Evolutionary conservation across 2,113 vertebrate genomes (phyloP).

Genomic region (Polypterus senegalus): DNA sequence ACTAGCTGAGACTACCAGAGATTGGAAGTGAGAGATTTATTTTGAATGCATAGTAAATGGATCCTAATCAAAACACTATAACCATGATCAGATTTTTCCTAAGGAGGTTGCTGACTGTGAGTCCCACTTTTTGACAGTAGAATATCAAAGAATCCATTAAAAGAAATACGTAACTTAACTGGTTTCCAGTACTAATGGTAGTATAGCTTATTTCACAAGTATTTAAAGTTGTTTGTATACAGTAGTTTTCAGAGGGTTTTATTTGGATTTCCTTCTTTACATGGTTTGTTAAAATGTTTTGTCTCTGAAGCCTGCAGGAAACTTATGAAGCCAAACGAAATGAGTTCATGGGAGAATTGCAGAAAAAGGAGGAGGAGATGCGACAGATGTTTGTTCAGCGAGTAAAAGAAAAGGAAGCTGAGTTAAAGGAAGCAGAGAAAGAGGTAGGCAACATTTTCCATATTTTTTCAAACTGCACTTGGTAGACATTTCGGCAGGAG

Average conservation of each 20-base stretch:
- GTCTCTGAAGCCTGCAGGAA: slow-evolving; percentile 74
- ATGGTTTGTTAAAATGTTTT: neutral
- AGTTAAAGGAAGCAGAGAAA: slow-evolving; percentile 96
- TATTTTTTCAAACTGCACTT: neutral
- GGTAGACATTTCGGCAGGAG: too few relatives aligned
- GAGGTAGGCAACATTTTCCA: slow-evolving; percentile 55
- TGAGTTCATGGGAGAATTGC: slow-evolving; percentile 91
- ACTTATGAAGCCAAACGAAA: slow-evolving; percentile 96
- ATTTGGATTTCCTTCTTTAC: neutral
- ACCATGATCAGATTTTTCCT: neutral
- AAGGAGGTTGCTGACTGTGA: neutral
- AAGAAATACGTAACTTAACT: too few relatives aligned
- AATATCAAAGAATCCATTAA: too few relatives aligned
- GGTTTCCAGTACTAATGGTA: neutral
- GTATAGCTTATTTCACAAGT: neutral
- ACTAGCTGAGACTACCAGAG: too few relatives aligned
- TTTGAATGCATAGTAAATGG: too few relatives aligned
- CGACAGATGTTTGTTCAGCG: slow-evolving; percentile 97
- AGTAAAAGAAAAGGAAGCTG: slow-evolving; percentile 94
- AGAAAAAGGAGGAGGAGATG: slow-evolving; percentile 98
- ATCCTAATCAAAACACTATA: too few relatives aligned
- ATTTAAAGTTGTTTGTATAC: neutral
- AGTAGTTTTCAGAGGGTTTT: neutral
- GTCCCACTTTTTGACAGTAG: too few relatives aligned
- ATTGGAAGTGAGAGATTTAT: too few relatives aligned